phyloP scores from a whole-genome alignment of 1,140 invertebrate species.

The Hydropsyche tenuis region DNA sequence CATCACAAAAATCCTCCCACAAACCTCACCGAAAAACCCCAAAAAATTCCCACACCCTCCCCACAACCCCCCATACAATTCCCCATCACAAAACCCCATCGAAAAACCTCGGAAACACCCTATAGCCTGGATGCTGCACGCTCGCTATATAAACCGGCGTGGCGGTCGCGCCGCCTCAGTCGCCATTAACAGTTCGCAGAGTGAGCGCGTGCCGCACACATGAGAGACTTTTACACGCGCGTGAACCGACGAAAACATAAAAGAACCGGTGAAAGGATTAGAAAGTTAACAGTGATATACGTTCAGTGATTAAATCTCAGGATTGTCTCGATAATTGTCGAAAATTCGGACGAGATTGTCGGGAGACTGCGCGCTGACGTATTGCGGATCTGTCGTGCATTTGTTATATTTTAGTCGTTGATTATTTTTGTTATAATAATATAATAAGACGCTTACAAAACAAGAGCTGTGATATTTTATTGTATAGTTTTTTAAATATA shows the following conservation, averaged over 20 bases:
- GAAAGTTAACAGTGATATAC: conserved; percentile 2
- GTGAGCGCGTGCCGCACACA: not conserved
- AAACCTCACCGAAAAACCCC: too few species aligned
- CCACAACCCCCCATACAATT: too few species aligned
- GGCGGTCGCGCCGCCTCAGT: not conserved
- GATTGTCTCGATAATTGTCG: too few species aligned
- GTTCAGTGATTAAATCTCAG: not conserved
- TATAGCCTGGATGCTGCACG: not conserved
- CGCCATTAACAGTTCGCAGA: not conserved
- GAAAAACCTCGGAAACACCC: not conserved
- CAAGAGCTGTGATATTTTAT: conserved; percentile 15
- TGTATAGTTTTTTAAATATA: not conserved
- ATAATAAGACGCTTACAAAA: conserved; percentile 5
- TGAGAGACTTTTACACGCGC: conserved; percentile 33
- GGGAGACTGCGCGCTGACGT: not conserved
- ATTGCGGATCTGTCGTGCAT: not conserved
- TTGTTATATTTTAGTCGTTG: too few species aligned
- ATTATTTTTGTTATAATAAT: not conserved
- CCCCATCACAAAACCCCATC: too few species aligned
- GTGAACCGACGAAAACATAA: conserved; percentile 26
- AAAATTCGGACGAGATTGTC: too few species aligned
- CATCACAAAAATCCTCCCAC: too few species aligned
- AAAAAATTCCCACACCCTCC: too few species aligned
- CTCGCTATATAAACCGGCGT: conserved; percentile 5
- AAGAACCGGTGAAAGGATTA: conserved; percentile 24